These are phyloP conservation scores for Carapus acus DNA, from an alignment of 2,797 vertebrate genomes.

Conservation along the genomic window DNA sequence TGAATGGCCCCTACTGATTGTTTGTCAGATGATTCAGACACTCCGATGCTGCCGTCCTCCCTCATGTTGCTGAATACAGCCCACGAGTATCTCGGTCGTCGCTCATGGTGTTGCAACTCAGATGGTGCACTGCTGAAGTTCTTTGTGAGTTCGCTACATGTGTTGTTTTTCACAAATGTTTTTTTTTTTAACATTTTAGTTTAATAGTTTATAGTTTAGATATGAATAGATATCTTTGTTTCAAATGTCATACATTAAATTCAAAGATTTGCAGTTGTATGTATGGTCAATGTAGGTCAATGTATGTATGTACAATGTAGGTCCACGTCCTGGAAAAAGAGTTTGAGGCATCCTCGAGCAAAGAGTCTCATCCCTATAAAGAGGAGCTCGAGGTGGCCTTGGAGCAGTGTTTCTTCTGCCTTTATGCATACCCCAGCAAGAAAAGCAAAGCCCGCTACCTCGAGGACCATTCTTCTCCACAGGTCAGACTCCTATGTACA, in stretches of 20 bases:
- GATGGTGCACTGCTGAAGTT: slow-evolving; percentile 91
- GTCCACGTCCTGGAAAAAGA: slow-evolving; percentile 88
- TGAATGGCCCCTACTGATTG: too few species aligned
- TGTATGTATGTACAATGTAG: slow-evolving; percentile 56
- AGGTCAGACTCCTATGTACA: slow-evolving; percentile 67
- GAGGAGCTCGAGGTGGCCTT: slow-evolving; percentile 94
- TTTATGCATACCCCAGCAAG: slow-evolving; percentile 94
- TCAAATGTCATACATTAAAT: too few species aligned
- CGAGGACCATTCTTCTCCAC: slow-evolving; percentile 91
- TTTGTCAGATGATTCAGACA: slow-evolving; percentile 76
- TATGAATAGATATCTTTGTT: too few species aligned
- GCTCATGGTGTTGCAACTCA: slow-evolving; percentile 92
- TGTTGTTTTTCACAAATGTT: too few species aligned
- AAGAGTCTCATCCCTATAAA: slow-evolving; percentile 85
- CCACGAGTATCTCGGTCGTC: slow-evolving; percentile 91
- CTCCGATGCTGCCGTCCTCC: slow-evolving; percentile 88
- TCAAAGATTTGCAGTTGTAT: too few species aligned
- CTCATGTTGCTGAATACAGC: slow-evolving; percentile 95
- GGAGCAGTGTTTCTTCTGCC: slow-evolving; percentile 96
- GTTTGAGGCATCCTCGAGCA: slow-evolving; percentile 72
- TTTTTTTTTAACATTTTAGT: too few species aligned
- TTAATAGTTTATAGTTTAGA: too few species aligned
- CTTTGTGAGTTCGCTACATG: slow-evolving; percentile 76
- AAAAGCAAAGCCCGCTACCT: slow-evolving; percentile 97
- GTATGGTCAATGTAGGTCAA: background rate